Evolutionary conservation across 1,140 invertebrate genomes (phyloP).

Genomic region (Aporrectodea caliginosa): DNA sequence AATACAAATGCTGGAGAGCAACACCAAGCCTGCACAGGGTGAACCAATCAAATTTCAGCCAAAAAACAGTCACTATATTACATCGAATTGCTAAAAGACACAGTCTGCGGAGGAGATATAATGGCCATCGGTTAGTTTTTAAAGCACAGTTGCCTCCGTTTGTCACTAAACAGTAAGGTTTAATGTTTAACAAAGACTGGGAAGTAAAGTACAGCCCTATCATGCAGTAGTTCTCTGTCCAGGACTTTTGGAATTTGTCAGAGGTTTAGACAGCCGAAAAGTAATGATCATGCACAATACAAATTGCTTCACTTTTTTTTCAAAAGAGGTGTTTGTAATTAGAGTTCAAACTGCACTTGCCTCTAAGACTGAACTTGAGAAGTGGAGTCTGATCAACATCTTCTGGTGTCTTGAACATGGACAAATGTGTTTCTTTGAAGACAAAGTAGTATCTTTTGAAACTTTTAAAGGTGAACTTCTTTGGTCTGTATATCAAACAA

Average conservation of each 20-base stretch:
- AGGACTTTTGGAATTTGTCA: background rate
- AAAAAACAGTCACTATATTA: no score
- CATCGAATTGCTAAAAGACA: no score
- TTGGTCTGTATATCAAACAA: constrained; percentile 66
- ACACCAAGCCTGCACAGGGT: no score
- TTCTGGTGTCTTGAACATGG: constrained; percentile 76
- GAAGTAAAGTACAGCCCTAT: background rate
- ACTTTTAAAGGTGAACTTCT: constrained; percentile 84
- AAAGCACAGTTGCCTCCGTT: no score
- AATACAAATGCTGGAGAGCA: no score
- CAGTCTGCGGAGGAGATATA: no score
- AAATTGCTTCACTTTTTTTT: background rate
- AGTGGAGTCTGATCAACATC: constrained; percentile 60
- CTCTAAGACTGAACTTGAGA: constrained; percentile 49
- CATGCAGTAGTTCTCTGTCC: background rate
- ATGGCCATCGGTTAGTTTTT: no score
- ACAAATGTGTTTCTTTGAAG: constrained; percentile 79
- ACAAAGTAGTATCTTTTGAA: constrained; percentile 89
- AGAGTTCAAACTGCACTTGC: constrained; percentile 36
- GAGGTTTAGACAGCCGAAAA: background rate
- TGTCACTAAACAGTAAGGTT: no score
- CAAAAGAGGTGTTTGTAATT: background rate
- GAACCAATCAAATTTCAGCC: no score
- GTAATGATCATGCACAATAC: background rate
- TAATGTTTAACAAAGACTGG: background rate